Percentiles rank a stretch among this genome's conserved stretches.
phyloP scores from a whole-genome alignment of 2,113 vertebrate species.

The Oreotrochilus melanogaster region DNA sequence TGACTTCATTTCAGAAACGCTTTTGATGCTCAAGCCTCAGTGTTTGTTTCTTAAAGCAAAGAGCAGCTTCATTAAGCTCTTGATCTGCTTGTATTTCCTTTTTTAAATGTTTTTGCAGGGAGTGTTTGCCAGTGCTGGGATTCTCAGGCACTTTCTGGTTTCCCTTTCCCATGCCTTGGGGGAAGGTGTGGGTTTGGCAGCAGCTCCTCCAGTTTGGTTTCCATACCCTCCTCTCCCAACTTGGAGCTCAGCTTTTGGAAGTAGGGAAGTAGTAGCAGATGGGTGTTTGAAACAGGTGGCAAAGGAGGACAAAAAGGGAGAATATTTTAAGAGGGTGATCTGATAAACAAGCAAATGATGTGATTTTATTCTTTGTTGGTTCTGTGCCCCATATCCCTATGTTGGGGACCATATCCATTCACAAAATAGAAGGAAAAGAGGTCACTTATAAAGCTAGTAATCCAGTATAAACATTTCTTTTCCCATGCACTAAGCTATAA shows the following conservation, averaged over 20 bases:
- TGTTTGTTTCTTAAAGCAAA: background rate
- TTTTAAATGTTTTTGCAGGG: background rate
- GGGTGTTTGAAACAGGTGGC: background rate
- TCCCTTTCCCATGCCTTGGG: accelerated
- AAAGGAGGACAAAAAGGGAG: background rate
- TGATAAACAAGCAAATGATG: background rate
- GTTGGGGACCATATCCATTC: background rate
- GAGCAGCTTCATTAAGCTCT: background rate
- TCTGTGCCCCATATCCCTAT: no score
- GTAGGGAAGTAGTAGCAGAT: no score
- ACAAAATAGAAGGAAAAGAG: background rate
- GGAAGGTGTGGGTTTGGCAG: background rate
- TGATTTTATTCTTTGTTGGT: background rate
- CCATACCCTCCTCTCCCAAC: background rate
- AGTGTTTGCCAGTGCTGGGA: background rate
- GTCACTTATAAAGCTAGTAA: background rate
- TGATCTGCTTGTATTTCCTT: background rate
- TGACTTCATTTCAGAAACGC: background rate
- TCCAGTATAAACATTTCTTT: background rate
- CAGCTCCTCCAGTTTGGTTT: background rate
- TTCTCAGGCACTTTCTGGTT: background rate
- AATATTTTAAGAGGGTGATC: background rate
- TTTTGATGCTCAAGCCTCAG: background rate
- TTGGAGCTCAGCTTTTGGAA: background rate
- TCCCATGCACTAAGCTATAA: background rate